Percentiles rank a stretch among this genome's conserved stretches.
These are phyloP conservation scores for Seira musarum DNA, from an alignment of 2,888 invertebrate species.

Conservation along the genomic window DNA sequence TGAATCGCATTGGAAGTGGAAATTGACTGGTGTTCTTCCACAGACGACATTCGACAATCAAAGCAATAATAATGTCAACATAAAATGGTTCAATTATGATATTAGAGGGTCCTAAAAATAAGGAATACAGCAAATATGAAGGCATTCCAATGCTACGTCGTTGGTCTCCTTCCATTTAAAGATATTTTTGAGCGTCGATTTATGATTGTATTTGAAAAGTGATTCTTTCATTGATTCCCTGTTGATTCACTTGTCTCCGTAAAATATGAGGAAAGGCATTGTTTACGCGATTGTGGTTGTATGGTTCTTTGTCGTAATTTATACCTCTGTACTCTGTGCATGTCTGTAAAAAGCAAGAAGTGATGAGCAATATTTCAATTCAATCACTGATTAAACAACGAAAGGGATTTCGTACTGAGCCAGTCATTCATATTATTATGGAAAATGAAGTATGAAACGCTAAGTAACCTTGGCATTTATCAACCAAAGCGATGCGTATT, in stretches of 20 bases:
- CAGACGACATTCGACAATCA: not conserved
- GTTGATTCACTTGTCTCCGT: conserved; percentile 16
- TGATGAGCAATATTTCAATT: conserved; percentile 2
- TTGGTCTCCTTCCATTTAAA: not conserved
- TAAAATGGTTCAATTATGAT: no score
- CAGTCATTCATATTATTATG: not conserved
- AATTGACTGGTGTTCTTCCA: conserved; percentile 12
- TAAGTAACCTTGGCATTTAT: conserved; percentile 50
- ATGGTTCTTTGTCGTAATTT: not conserved
- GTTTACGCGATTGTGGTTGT: not conserved
- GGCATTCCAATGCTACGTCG: no score
- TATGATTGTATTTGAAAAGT: not conserved
- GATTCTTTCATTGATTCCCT: conserved; percentile 14
- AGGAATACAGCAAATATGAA: no score
- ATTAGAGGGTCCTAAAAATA: no score
- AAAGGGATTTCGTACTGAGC: not conserved
- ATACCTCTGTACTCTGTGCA: not conserved
- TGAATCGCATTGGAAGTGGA: not conserved
- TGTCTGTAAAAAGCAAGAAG: not conserved
- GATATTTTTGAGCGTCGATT: conserved; percentile 2
- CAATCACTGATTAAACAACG: not conserved
- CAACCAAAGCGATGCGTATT: not conserved
- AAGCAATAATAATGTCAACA: not conserved
- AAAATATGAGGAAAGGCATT: conserved; percentile 19
- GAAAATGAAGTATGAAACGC: not conserved